Percentiles rank a stretch among this genome's conserved stretches.
Conservation (phyloP, 2,888 invertebrate genomes). For the Melipona beecheii region DNA sequence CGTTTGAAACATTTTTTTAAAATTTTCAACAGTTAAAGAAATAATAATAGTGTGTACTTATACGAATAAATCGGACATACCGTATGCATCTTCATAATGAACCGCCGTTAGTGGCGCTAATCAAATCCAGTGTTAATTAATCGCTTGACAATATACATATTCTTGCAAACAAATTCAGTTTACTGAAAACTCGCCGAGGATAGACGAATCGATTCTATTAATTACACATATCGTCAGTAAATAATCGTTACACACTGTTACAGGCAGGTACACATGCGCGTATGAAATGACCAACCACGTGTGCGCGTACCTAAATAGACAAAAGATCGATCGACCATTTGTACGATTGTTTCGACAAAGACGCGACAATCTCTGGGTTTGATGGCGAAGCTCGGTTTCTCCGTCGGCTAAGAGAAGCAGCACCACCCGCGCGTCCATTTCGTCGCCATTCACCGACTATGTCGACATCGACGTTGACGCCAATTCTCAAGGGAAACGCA, state of each 20-base stretch:
- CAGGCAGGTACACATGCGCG: background rate
- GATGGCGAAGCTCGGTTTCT: background rate
- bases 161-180: background rate
- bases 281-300: slow-evolving; percentile 70
- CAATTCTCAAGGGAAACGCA: slow-evolving; percentile 73
- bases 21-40: too few species aligned
- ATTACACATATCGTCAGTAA: too few species aligned
- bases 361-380: background rate
- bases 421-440: slow-evolving; percentile 27
- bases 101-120: background rate
- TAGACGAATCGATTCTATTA: background rate
- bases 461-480: slow-evolving; percentile 40
- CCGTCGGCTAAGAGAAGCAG: slow-evolving; percentile 2
- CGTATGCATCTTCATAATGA: too few species aligned
- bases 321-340: slow-evolving; percentile 34
- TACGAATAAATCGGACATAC: too few species aligned
- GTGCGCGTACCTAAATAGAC: slow-evolving; percentile 60
- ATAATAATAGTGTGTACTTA: too few species aligned
- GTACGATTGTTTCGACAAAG: slow-evolving; percentile 21
- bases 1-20: too few species aligned
- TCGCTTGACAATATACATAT: background rate
- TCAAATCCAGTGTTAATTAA: background rate
- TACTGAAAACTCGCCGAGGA: background rate
- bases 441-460: slow-evolving; percentile 27
- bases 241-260: background rate